A percentile compares a stretch with the other conserved stretches of the same genome.
These are phyloP conservation scores for Drosophila bifasciata DNA, from an alignment of 1,140 invertebrate genomes.

Conservation along the genomic window DNA sequence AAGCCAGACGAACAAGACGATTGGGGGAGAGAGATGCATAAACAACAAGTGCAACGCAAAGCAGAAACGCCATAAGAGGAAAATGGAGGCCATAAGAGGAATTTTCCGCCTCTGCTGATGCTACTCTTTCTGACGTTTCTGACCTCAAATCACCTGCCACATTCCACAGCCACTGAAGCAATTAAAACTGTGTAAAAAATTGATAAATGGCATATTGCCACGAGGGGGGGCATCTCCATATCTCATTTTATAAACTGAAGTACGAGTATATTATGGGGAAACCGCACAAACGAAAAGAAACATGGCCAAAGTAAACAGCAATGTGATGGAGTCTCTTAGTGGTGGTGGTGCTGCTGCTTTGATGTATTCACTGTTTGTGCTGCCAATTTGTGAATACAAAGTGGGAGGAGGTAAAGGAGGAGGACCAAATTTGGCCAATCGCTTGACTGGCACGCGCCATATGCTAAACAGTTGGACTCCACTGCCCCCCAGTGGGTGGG, in stretches of 20 bases:
- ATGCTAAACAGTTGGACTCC: slow-evolving; percentile 60
- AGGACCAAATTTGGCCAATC: slow-evolving; percentile 72
- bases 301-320: slow-evolving; percentile 46
- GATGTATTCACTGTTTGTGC: slow-evolving; percentile 57
- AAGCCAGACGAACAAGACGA: slow-evolving; percentile 37
- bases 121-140: slow-evolving; percentile 34
- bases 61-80: background rate
- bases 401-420: slow-evolving; percentile 20
- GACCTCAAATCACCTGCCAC: slow-evolving; percentile 73
- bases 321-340: slow-evolving; percentile 1
- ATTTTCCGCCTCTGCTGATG: slow-evolving; percentile 4
- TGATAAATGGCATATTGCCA: slow-evolving; percentile 58
- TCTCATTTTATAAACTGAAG: no score
- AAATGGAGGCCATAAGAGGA: slow-evolving; percentile 17
- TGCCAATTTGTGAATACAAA: slow-evolving; percentile 65
- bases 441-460: slow-evolving; percentile 71
- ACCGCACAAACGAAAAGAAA: slow-evolving; percentile 13
- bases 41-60: slow-evolving; percentile 47
- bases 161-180: slow-evolving; percentile 28
- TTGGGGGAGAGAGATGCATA: slow-evolving; percentile 30
- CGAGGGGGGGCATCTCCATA: background rate
- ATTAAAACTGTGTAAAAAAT: slow-evolving; percentile 52
- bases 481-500: slow-evolving; percentile 1
- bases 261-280: slow-evolving; percentile 3
- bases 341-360: slow-evolving; percentile 27